phyloP scores from a whole-genome alignment of 2,113 vertebrate species.

The Zosterops borbonicus region DNA sequence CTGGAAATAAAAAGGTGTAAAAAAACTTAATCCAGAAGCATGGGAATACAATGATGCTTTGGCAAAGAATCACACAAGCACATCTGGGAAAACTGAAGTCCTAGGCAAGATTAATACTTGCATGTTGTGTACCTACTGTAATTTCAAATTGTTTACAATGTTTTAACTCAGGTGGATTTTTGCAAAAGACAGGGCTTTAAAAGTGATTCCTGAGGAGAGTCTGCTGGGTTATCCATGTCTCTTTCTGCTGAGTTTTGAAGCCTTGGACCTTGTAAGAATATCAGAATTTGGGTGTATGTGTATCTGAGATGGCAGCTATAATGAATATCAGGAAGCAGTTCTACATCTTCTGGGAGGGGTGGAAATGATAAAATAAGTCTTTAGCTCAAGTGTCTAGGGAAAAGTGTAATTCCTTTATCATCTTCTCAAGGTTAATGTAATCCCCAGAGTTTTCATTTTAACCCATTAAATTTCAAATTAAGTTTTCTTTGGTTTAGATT shows the following conservation, averaged over 20 bases:
- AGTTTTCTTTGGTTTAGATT: neutral
- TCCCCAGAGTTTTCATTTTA: neutral
- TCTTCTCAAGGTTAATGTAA: neutral
- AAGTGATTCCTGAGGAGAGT: neutral
- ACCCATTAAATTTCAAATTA: neutral
- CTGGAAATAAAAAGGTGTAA: neutral
- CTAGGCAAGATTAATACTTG: neutral
- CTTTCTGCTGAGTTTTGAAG: constrained; percentile 17
- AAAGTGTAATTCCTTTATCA: neutral
- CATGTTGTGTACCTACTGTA: neutral
- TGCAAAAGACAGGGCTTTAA: neutral
- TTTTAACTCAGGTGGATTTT: neutral
- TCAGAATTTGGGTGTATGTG: neutral
- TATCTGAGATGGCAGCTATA: constrained; percentile 28
- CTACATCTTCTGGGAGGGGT: neutral
- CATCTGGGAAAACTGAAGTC: neutral
- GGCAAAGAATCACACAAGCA: neutral
- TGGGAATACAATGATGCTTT: neutral
- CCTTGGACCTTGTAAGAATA: constrained; percentile 5
- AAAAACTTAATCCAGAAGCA: neutral
- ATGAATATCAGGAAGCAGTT: neutral
- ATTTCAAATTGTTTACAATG: neutral
- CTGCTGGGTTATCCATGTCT: neutral
- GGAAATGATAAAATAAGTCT: neutral
- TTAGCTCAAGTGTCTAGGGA: neutral